Percentiles rank a stretch among this genome's conserved stretches.
Conservation (phyloP, 2,113 vertebrate genomes). For the Aix galericulata region DNA sequence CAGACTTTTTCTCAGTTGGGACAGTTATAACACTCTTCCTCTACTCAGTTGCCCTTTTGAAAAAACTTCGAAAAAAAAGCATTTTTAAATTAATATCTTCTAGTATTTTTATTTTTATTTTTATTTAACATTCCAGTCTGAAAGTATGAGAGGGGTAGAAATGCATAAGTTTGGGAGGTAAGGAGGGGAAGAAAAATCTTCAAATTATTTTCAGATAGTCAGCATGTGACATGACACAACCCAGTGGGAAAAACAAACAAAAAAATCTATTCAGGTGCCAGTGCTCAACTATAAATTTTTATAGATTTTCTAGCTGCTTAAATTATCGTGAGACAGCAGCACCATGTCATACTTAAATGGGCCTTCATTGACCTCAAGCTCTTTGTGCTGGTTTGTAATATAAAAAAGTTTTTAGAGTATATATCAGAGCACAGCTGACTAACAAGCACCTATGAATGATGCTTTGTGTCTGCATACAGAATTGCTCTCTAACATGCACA, state of each 20-base stretch:
- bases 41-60: neutral
- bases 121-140: neutral
- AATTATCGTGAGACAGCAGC: neutral
- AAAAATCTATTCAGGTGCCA: neutral
- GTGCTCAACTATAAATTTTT: neutral
- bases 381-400: neutral
- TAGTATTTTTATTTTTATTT: neutral
- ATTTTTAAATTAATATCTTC: neutral
- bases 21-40: neutral
- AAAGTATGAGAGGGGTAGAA: neutral
- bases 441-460: neutral
- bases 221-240: neutral
- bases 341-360: neutral
- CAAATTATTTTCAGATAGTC: neutral
- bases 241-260: neutral
- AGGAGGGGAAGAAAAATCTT: neutral
- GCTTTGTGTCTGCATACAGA: neutral
- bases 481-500: neutral
- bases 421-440: neutral
- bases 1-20: neutral
- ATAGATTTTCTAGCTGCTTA: neutral
- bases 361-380: neutral
- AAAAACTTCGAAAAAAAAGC: neutral
- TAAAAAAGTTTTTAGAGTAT: neutral
- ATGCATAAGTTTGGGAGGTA: neutral